Percentiles rank a stretch among this genome's conserved stretches.
Conservation (phyloP, 2,888 invertebrate species). For the Andrena bicolor region DNA sequence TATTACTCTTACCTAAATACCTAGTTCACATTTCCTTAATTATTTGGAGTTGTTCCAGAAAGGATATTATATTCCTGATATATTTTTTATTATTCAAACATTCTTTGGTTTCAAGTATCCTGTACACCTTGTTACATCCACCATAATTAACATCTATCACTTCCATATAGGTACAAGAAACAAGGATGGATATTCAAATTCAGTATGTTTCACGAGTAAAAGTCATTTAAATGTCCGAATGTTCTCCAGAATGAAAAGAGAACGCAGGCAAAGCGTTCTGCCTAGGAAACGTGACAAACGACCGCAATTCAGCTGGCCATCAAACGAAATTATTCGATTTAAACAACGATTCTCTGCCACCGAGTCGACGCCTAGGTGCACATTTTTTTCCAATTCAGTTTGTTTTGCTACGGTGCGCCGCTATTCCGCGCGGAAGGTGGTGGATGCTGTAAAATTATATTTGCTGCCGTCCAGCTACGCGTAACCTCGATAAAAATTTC, state of each 20-base stretch:
- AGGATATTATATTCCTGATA: too few relatives aligned
- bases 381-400: slow-evolving; percentile 34
- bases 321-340: slow-evolving; percentile 50
- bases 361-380: slow-evolving; percentile 7
- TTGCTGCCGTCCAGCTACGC: slow-evolving; percentile 16
- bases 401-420: slow-evolving; percentile 10
- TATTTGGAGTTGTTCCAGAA: too few relatives aligned
- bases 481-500: slow-evolving; percentile 45
- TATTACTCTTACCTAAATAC: too few relatives aligned
- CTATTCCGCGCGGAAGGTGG: neutral
- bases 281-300: slow-evolving; percentile 39
- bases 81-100: too few relatives aligned
- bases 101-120: too few relatives aligned
- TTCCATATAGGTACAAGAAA: neutral
- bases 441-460: slow-evolving; percentile 39
- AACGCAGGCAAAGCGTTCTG: neutral
- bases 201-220: neutral
- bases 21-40: too few relatives aligned
- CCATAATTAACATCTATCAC: neutral
- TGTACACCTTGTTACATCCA: neutral
- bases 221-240: slow-evolving; percentile 13
- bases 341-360: slow-evolving; percentile 39
- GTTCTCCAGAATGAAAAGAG: neutral
- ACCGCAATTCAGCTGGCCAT: slow-evolving; percentile 10
- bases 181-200: neutral